Conservation (phyloP, 64 coral and sea anemone genomes). For the Montipora efflorescens region DNA sequence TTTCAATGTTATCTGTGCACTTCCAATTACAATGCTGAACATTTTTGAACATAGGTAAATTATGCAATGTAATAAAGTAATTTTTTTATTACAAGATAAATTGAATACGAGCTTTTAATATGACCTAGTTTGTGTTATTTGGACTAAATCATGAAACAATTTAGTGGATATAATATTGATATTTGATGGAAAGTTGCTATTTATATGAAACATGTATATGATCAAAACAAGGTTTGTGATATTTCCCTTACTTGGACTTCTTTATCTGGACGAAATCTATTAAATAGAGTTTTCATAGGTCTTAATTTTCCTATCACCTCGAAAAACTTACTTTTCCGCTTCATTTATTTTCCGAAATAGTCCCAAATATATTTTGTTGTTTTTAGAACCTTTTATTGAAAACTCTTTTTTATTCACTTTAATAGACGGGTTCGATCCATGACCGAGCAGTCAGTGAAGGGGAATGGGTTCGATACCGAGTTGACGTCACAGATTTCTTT, state of each 20-base stretch:
- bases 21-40: neutral
- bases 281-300: neutral
- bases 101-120: neutral
- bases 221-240: neutral
- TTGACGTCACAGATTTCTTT: no score
- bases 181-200: neutral
- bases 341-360: no score
- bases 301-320: no score
- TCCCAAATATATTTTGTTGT: no score
- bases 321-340: no score
- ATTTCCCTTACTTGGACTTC: neutral
- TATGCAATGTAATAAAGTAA: neutral
- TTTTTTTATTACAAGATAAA: neutral
- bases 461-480: no score
- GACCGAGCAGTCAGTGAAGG: no score
- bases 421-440: no score
- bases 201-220: constrained; percentile 33
- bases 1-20: neutral
- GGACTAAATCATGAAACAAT: neutral
- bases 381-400: no score
- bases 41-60: constrained; percentile 5
- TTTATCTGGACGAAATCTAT: neutral
- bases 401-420: no score
- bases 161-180: neutral
- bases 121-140: neutral